A percentile compares a stretch with the other conserved stretches of the same genome.
Evolutionary conservation across 2,797 vertebrate genomes (phyloP).

Genomic region (Lacerta viridis): DNA sequence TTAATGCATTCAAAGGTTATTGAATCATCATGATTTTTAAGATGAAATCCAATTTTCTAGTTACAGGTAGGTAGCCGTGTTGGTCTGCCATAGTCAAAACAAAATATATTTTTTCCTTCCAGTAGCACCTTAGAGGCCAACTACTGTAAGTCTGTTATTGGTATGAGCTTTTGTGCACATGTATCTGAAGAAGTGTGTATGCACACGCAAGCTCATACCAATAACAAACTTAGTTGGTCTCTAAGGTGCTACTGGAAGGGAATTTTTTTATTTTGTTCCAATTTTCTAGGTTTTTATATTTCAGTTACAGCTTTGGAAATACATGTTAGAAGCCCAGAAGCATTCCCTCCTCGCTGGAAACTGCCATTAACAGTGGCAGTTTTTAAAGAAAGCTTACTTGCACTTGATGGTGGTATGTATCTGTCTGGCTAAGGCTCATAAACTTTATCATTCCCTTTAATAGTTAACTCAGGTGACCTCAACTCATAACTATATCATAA

Average conservation of each 20-base stretch:
- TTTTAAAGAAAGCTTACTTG: slow-evolving; percentile 36
- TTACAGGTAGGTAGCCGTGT: no score
- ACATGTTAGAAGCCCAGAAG: background rate
- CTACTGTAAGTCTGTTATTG: no score
- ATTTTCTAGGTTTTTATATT: slow-evolving; percentile 52
- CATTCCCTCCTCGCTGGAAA: slow-evolving; percentile 17
- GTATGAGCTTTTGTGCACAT: no score
- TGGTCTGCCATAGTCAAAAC: no score
- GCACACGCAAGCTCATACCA: no score
- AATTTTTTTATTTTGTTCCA: background rate
- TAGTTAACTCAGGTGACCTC: background rate
- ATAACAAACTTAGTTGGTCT: no score
- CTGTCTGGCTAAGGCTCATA: background rate
- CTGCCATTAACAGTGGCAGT: background rate
- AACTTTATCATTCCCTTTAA: background rate
- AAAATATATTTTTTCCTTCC: no score
- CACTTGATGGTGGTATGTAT: background rate
- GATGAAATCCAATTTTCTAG: slow-evolving; percentile 55
- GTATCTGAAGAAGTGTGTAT: no score
- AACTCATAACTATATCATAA: background rate
- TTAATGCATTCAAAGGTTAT: background rate
- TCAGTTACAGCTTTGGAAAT: slow-evolving; percentile 10
- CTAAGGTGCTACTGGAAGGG: no score
- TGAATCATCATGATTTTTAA: slow-evolving; percentile 53
- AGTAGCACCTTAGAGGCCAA: no score